phyloP scores from a whole-genome alignment of 2,113 vertebrate species.

The Fukomys damarensis region DNA sequence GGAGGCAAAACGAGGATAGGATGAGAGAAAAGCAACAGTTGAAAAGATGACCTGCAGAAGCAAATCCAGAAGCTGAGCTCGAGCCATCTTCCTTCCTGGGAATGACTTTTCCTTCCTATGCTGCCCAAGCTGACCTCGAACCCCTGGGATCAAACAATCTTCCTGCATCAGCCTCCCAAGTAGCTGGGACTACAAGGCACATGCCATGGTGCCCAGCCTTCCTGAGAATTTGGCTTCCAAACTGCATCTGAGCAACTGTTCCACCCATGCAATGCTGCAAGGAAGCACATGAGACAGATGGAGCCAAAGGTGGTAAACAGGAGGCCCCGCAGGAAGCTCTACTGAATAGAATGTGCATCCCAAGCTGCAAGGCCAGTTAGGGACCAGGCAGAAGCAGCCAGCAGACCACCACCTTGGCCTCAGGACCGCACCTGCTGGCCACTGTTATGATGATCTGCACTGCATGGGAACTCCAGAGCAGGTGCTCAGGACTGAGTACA shows the following conservation, averaged over 20 bases:
- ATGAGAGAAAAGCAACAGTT: neutral
- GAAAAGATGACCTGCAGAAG: neutral
- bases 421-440: neutral
- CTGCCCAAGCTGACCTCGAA: neutral
- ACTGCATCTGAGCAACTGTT: neutral
- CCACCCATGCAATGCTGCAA: neutral
- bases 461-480: neutral
- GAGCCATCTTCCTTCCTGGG: neutral
- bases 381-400: neutral
- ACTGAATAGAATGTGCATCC: too few species aligned
- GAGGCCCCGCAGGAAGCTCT: neutral
- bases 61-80: neutral
- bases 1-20: neutral
- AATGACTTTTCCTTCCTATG: neutral
- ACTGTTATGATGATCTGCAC: neutral
- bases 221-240: neutral
- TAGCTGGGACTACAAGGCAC: neutral
- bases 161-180: neutral
- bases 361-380: neutral
- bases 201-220: neutral
- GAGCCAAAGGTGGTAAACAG: neutral
- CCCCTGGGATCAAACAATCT: neutral
- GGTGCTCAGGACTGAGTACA: neutral
- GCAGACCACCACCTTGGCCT: rapidly evolving
- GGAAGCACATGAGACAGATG: neutral